Percentiles rank a stretch among this genome's conserved stretches.
Evolutionary conservation across 1,140 invertebrate species (phyloP).

Genomic region (fruit fly (Drosophila melanogaster)): Release_6_plus_ISO1_MT NC_004354.4:6721001-6721500

Average conservation of each 20-base stretch:
- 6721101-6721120: conserved; percentile 44
- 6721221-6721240: conserved; percentile 69
- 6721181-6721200: conserved; percentile 54
- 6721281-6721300: conserved; percentile 26
- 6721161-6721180: conserved; percentile 15
- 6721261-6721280: conserved; percentile 51
- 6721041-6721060: neutral
- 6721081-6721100: conserved; percentile 10
- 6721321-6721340: neutral
- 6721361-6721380: neutral
- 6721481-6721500: neutral
- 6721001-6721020: neutral
- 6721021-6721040: neutral
- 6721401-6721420: too few relatives aligned
- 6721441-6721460: neutral
- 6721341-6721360: neutral
- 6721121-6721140: conserved; percentile 13
- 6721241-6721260: conserved; percentile 47
- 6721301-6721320: conserved; percentile 15
- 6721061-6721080: conserved; percentile 2
- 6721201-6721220: conserved; percentile 66
- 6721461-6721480: neutral
- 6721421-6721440: too few relatives aligned
- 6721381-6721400: neutral
- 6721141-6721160: neutral